Percentiles rank a stretch among this genome's conserved stretches.
Evolutionary conservation across 2,113 vertebrate genomes (phyloP).

Genomic region (Clupea harengus): DNA sequence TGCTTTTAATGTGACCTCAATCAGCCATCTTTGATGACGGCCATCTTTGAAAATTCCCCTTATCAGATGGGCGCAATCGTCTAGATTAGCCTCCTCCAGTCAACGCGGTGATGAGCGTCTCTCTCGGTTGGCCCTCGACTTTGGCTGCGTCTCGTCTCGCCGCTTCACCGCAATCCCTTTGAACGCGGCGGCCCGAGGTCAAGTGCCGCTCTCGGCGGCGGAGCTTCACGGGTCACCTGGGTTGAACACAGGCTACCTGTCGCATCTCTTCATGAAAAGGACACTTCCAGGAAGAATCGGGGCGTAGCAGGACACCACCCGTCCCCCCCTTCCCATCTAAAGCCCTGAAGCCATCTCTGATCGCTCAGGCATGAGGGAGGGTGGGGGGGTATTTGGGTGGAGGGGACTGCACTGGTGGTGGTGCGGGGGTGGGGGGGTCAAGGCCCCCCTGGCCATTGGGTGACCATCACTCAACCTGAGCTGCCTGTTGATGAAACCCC

Average conservation of each 20-base stretch:
- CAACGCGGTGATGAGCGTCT: not conserved
- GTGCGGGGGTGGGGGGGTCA: slow-evolving; percentile 27
- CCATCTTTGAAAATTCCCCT: not conserved
- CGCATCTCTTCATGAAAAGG: not conserved
- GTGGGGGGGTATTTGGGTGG: not conserved
- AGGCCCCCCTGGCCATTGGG: slow-evolving; percentile 45
- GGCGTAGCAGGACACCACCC: not conserved
- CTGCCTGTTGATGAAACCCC: slow-evolving; percentile 52
- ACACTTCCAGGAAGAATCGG: not conserved
- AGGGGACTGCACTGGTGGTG: not conserved
- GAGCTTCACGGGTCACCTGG: not conserved
- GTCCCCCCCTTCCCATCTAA: no score
- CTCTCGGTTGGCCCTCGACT: not conserved
- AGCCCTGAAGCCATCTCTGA: slow-evolving; percentile 44
- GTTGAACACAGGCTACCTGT: slow-evolving; percentile 10
- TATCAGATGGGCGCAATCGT: not conserved
- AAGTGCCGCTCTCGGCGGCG: slow-evolving; percentile 43
- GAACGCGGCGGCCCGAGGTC: slow-evolving; percentile 50
- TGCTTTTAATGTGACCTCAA: not conserved
- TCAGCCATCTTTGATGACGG: not conserved
- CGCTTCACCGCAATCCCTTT: not conserved
- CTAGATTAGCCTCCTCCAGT: not conserved
- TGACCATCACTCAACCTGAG: slow-evolving; percentile 57
- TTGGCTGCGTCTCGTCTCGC: not conserved
- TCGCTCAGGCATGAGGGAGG: slow-evolving; percentile 47